A percentile compares a stretch with the other conserved stretches of the same genome.
Conservation (phyloP, 2,888 invertebrate genomes). For the Hartigia nigra region DNA sequence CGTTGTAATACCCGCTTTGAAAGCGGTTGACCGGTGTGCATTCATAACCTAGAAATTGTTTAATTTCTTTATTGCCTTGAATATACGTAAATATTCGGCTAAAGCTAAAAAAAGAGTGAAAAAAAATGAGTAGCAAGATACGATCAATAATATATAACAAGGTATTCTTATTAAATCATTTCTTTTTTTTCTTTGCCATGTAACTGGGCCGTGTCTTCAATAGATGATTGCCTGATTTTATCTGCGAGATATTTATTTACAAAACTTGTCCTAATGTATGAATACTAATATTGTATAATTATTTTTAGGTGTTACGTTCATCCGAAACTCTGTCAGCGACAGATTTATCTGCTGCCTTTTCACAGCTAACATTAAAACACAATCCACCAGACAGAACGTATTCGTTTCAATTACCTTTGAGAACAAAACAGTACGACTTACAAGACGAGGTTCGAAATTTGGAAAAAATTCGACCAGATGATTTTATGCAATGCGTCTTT, state of each 20-base stretch:
- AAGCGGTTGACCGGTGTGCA: neutral
- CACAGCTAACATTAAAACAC: conserved; percentile 37
- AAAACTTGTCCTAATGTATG: neutral
- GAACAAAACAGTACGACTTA: conserved; percentile 40
- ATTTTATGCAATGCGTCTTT: conserved; percentile 31
- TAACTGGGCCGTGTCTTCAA: neutral
- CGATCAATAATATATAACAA: conserved; percentile 32
- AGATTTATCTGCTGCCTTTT: conserved; percentile 28
- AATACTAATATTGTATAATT: neutral
- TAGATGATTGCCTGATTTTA: neutral
- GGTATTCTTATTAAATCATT: conserved; percentile 26
- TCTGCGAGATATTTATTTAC: neutral
- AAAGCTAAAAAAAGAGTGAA: neutral
- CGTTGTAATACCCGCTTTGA: neutral
- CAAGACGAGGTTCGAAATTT: conserved; percentile 27
- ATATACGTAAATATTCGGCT: neutral
- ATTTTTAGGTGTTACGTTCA: neutral
- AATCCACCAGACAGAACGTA: conserved; percentile 36
- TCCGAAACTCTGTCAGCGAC: neutral
- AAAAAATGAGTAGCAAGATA: conserved; percentile 34
- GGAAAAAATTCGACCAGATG: conserved; percentile 25
- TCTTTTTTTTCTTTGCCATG: neutral
- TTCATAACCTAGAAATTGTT: neutral
- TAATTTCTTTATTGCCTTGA: neutral
- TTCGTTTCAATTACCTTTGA: conserved; percentile 44